Base-by-base conservation (phyloP, 2,113 vertebrate species). In the Aspidoscelis tigris region DNA sequence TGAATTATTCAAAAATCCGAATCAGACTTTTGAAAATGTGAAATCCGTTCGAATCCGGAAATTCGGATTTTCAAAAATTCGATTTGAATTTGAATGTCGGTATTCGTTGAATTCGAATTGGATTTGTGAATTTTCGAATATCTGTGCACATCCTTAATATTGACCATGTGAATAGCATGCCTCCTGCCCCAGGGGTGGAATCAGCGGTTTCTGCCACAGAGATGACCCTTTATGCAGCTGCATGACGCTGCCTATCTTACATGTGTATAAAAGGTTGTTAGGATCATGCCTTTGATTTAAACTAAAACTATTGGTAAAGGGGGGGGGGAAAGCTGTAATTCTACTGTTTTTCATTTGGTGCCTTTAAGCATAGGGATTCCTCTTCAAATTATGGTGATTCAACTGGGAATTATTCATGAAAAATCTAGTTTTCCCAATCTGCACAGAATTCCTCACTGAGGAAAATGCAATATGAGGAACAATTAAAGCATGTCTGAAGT, bases 391-490 rank as follows among this genome's bases (percentile, higher is more conserved):
- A 87, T 86, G 84, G 84, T 82, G 73, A 78, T 91, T 87, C 90
- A 85, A 73, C 53, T 84, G 90, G 90, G 90, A 91, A 81, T 93
- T 93, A 86, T 68, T 85, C 69, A 80, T 80, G 68, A 86, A 85
- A 87, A 91, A 80, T 8, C 24, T 24, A 66, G 82, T 26, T 87
- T 87, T 12, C 47, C 88, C 47, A 58, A 55, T 14, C 84, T 77
- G 1, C 69, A 84, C 85, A 82, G 78, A 75, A 84, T 69, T 86
- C 58, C 26, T 88, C 77, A 83, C 83, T 88, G 74, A 88, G 84
- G 78, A 92, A 89, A 76, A 33, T 76, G 75, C 44, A 82, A 75
- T 81, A 16, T 58, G 55, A 82, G 44, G 71, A 90, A 84, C 75
- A 87, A 87, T 88, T 90, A 84, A 87, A 87, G 83, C 69, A 47